Base-by-base conservation (phyloP, 2,888 invertebrate species). In the Callosobruchus maculatus region DNA sequence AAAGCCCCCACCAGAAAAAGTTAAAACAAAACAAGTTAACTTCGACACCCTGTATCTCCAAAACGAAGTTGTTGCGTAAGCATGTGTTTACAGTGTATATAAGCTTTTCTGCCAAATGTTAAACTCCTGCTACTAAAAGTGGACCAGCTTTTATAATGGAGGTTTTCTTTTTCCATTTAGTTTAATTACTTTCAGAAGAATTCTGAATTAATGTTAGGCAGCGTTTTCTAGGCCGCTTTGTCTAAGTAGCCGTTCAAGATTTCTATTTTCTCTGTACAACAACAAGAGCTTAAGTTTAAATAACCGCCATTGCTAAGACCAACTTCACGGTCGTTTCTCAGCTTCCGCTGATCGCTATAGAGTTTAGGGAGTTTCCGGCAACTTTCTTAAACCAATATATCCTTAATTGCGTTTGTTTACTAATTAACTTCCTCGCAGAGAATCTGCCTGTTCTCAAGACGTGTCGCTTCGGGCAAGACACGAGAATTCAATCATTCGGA, bases 401-500 rank as follows among this genome's bases (percentile, higher is more conserved):
- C 49, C 49, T 49, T 49, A 49, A 49, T 49, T 49, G 49, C 49
- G 49, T 49, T 49, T 49, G 49, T 49, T 49, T 18, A 49, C 49
- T 13, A 18, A 49, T 49, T 49, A 49, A 49, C 49, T 49, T 49
- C 49, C 49, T 49, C 13, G 18, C 49, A 49, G 49, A 49, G 49
- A 7, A 49, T 49, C 13, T 18, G 49, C 49, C 18, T 49, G 49
- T 3, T 49, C 13, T 49, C 49, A 3, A 49, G 49, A 13, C 49
- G 49, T 18, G 49, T 49, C 49, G 49, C 49, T 49, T 1, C 49
- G 49, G 49, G 49, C 7, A 13, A 49, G 13, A 49, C 49, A 18
- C 49, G 49, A 30, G 70, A 73, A 77, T 75, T 73, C 71, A 30
- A 75, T 73, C 73, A 71, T 76, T 70, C 68, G 70, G 70, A 21